Percentiles rank a stretch among this genome's conserved stretches.
Conservation (phyloP, 2,113 vertebrate species). For the Leptodactylus fuscus region DNA sequence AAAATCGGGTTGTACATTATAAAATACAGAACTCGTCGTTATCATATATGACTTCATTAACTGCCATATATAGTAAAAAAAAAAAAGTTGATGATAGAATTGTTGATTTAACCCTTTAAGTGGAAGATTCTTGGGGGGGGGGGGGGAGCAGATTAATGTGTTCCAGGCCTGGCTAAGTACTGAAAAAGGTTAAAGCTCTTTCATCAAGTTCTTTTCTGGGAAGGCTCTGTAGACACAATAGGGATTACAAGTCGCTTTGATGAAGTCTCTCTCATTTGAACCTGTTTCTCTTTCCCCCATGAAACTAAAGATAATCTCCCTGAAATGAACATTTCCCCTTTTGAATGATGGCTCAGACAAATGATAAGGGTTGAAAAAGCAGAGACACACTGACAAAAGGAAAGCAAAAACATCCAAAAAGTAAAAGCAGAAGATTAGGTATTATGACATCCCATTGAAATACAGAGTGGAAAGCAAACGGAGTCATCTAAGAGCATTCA, state of each 20-base stretch:
- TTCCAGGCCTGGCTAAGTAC: constrained; percentile 61
- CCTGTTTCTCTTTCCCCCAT: constrained; percentile 67
- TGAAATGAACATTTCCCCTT: constrained; percentile 65
- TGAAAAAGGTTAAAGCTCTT: constrained; percentile 58
- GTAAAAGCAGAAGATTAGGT: constrained; percentile 62
- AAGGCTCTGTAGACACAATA: constrained; percentile 68
- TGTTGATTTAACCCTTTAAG: constrained; percentile 54
- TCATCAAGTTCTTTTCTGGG: constrained; percentile 62
- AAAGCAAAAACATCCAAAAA: constrained; percentile 62
- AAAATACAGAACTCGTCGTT: background rate
- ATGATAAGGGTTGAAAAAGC: constrained; percentile 61
- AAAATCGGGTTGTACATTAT: background rate
- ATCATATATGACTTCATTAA: constrained; percentile 2
- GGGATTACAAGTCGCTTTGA: constrained; percentile 66
- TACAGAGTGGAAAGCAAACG: constrained; percentile 50
- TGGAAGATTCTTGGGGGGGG: constrained; percentile 3
- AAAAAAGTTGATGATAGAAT: constrained; percentile 13
- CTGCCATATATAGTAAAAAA: constrained; percentile 17
- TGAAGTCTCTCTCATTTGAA: constrained; percentile 65
- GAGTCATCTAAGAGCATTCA: constrained; percentile 25
- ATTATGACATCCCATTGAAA: constrained; percentile 60
- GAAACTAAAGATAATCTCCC: constrained; percentile 65
- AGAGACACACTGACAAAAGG: constrained; percentile 63
- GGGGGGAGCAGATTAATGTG: constrained; percentile 46
- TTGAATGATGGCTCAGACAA: constrained; percentile 61